Base-by-base conservation (phyloP, 2,113 vertebrate genomes). In the Rallus limicola region DNA sequence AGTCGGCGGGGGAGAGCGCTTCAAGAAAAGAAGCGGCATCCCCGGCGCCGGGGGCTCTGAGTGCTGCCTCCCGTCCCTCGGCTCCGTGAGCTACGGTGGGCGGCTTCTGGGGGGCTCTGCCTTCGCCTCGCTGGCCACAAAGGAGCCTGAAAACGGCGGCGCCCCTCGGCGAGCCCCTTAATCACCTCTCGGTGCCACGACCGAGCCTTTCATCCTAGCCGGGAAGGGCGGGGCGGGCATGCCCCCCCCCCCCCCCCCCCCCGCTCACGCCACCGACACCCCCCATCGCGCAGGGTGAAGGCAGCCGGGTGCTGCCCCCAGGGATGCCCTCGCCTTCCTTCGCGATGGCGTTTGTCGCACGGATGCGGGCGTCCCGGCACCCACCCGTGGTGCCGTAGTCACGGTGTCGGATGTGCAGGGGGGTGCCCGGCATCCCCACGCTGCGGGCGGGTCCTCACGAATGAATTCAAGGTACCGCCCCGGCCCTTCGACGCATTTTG, bases 391-490 rank as follows among this genome's bases (percentile, higher is more conserved):
- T 15, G 36, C 16, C 9, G 46, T 21, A 14, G 36, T 6, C 16
- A 11, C 13, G 8, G 25, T 12, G 11, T 4, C 8, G 31, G 48
- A 6, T 21, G 26, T 19, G 77, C 48, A 13, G 20, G 16, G 33
- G 40, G 64, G 10, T 28, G 48, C 23, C 24, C 7, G 34, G 53
- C 26, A 4, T 56, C 52, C 21, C 13, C 11, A 16, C 11, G 20
- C 42, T 7, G n/a, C 28, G 29, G 48, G 9, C 28, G 59, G 26
- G 38, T n/a, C 60, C 21, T 16, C 31, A 9, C 6, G 64, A 33
- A 19, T 15, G 38, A 6, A 16, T 14, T 11, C 16, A 1, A 3
- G 69, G 18, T 5, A 6, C 38, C 5, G 10, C 6, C 9, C 7
- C 34, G 2, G 60, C 28, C 3, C 11, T 31, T 28, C 4, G 44